These are phyloP conservation scores for Polyergus mexicanus DNA, from an alignment of 1,140 invertebrate genomes.

Conservation along the genomic window DNA sequence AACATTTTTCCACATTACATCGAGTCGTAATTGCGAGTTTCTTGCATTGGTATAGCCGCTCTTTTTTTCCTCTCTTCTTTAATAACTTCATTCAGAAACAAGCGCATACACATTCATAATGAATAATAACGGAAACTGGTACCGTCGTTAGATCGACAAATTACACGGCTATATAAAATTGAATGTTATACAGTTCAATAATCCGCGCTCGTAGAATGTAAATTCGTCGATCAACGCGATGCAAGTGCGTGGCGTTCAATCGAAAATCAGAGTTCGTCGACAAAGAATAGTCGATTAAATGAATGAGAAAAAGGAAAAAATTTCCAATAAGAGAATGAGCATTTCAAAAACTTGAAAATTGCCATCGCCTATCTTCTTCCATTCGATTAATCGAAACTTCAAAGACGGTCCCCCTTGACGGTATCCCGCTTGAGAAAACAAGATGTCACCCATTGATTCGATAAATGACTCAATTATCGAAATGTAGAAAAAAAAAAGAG, in stretches of 20 bases:
- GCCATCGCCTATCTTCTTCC: conserved; percentile 8
- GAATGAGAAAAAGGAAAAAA: conserved; percentile 20
- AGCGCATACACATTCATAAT: conserved; percentile 56
- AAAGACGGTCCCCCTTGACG: background rate
- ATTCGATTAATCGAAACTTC: conserved; percentile 27
- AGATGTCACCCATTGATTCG: conserved; percentile 5
- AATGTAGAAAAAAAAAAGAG: conserved; percentile 37
- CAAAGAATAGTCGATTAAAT: conserved; percentile 41
- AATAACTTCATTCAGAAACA: conserved; percentile 38
- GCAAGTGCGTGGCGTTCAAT: conserved; percentile 45
- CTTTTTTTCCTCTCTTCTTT: background rate
- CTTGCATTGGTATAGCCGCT: conserved; percentile 21
- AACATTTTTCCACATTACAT: conserved; percentile 47
- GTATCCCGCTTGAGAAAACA: conserved; percentile 20
- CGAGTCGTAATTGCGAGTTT: conserved; percentile 48
- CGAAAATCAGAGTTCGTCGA: conserved; percentile 49
- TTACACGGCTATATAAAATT: conserved; percentile 62
- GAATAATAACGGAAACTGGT: conserved; percentile 54
- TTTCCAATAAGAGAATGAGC: conserved; percentile 5
- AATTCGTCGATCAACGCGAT: conserved; percentile 42
- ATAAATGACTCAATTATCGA: conserved; percentile 50
- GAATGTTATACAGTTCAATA: conserved; percentile 64
- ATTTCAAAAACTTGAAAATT: conserved; percentile 8
- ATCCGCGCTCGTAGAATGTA: conserved; percentile 55
- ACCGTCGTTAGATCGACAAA: conserved; percentile 59